A percentile compares a stretch with the other conserved stretches of the same genome.
Conservation (phyloP, 2,797 vertebrate species). For the Rhinogobio ventralis region DNA sequence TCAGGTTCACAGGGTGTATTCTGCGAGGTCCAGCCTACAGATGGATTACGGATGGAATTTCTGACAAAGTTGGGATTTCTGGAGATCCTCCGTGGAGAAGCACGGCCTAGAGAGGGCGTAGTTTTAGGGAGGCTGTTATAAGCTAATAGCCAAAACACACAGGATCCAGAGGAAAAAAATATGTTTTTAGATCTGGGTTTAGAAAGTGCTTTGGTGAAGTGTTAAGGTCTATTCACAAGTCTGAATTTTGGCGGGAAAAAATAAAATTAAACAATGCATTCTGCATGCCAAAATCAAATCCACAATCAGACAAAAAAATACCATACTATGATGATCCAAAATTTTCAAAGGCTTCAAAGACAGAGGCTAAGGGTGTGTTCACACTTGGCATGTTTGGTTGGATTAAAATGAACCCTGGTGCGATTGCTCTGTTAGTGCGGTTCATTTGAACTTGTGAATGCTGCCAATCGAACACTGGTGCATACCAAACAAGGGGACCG, state of each 20-base stretch:
- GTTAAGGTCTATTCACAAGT: background rate
- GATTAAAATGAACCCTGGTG: no score
- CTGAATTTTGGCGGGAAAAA: background rate
- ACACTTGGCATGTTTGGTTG: no score
- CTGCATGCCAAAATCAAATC: background rate
- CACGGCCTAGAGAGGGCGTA: slow-evolving; percentile 71
- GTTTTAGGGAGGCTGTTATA: slow-evolving; percentile 85
- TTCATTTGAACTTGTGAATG: no score
- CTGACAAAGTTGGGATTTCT: slow-evolving; percentile 86
- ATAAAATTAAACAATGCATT: background rate
- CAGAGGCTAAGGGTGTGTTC: no score
- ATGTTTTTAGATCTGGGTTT: background rate
- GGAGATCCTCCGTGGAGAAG: slow-evolving; percentile 82
- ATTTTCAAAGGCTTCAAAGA: no score
- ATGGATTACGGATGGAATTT: slow-evolving; percentile 82
- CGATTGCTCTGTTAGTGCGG: no score
- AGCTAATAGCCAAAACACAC: slow-evolving; percentile 54
- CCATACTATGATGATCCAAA: background rate
- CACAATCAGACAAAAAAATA: background rate
- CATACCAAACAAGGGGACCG: no score
- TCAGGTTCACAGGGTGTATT: slow-evolving; percentile 86
- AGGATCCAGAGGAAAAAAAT: background rate
- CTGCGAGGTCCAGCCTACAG: slow-evolving; percentile 82
- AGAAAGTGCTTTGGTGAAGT: background rate
- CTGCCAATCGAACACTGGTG: no score